Conservation (phyloP, 2,888 invertebrate species). For the Torymus aiolomorphi region DNA sequence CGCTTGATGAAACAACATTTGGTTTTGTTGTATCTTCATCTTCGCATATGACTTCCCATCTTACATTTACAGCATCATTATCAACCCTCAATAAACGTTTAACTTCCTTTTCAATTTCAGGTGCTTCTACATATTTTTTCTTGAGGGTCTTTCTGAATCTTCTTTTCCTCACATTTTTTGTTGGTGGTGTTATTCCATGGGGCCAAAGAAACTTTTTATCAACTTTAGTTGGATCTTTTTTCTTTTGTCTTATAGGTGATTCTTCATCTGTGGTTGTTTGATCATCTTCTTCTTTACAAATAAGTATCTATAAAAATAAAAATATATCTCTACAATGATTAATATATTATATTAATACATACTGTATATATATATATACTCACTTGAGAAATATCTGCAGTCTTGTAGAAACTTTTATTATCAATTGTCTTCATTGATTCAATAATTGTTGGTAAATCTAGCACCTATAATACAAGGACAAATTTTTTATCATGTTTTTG, state of each 20-base stretch:
- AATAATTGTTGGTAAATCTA: slow-evolving; percentile 93
- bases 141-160: slow-evolving; percentile 95
- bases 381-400: slow-evolving; percentile 95
- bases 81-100: slow-evolving; percentile 93
- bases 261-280: slow-evolving; percentile 86
- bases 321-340: no score
- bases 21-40: slow-evolving; percentile 83
- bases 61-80: slow-evolving; percentile 92
- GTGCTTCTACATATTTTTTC: slow-evolving; percentile 97
- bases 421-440: slow-evolving; percentile 98
- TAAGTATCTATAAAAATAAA: slow-evolving; percentile 80
- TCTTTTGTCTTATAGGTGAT: slow-evolving; percentile 86
- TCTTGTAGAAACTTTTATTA: slow-evolving; percentile 97
- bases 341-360: no score
- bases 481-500: not conserved
- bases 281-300: slow-evolving; percentile 93
- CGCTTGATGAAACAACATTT: slow-evolving; percentile 73
- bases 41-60: slow-evolving; percentile 93
- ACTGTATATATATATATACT: slow-evolving; percentile 40
- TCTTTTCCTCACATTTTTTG: slow-evolving; percentile 95
- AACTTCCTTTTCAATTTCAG: slow-evolving; percentile 98
- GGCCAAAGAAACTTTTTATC: slow-evolving; percentile 96
- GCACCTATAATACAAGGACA: slow-evolving; percentile 77
- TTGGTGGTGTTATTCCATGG: slow-evolving; percentile 96
- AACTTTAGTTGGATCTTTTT: slow-evolving; percentile 88